Conservation (phyloP, 2,113 vertebrate genomes). For the Hiodon alosoides region DNA sequence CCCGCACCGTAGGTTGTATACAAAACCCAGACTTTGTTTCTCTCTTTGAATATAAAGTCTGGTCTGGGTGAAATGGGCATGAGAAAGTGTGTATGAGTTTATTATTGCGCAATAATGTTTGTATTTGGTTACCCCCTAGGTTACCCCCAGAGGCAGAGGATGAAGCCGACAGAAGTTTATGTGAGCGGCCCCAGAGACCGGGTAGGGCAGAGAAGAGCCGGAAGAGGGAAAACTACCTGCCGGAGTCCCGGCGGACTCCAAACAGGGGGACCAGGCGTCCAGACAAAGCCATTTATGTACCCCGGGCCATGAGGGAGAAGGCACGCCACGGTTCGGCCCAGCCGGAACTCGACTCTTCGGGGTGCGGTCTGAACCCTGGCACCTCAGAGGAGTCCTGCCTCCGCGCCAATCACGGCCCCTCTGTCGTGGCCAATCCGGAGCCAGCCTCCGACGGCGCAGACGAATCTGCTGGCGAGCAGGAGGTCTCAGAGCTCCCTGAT, state of each 20-base stretch:
- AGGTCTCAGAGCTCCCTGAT: neutral
- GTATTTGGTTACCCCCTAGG: neutral
- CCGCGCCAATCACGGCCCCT: conserved; percentile 20
- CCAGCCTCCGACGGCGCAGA: neutral
- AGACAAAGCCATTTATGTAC: conserved; percentile 62
- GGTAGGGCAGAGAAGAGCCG: neutral
- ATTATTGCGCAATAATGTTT: no score
- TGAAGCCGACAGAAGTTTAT: conserved; percentile 33
- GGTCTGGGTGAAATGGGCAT: no score
- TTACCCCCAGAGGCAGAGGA: conserved; percentile 37
- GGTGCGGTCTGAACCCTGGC: neutral
- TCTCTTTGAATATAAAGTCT: no score
- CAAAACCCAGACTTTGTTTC: no score
- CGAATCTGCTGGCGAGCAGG: conserved; percentile 16
- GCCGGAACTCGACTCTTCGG: neutral
- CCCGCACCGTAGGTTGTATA: no score
- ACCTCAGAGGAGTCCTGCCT: conserved; percentile 28
- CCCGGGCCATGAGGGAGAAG: conserved; percentile 48
- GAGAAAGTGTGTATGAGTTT: no score
- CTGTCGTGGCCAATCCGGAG: conserved; percentile 7
- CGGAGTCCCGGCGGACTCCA: conserved; percentile 16
- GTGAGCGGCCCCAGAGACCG: conserved; percentile 25
- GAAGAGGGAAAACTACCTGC: neutral
- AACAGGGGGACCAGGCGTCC: conserved; percentile 46
- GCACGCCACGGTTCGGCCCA: neutral